A percentile compares a stretch with the other conserved stretches of the same genome.
Conservation (phyloP, 1,140 invertebrate genomes). For the Drosophila micromelanica region DNA sequence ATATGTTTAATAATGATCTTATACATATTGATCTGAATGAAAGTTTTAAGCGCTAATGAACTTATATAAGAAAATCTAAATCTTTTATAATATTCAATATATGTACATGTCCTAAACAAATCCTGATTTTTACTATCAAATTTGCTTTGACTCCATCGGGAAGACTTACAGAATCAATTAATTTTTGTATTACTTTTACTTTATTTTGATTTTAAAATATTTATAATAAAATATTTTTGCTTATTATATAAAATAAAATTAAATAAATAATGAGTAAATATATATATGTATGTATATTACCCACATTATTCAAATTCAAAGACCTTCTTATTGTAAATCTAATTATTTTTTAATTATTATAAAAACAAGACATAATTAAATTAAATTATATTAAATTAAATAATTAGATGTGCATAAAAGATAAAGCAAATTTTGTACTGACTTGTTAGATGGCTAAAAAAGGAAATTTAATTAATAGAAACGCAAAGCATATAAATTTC, state of each 20-base stretch:
- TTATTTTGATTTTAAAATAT: too few species aligned
- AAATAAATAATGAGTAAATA: background rate
- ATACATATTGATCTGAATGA: slow-evolving; percentile 13
- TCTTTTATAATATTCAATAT: background rate
- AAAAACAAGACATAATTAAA: slow-evolving; percentile 1
- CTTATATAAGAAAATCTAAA: background rate
- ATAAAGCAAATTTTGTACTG: slow-evolving; percentile 55
- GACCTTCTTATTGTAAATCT: background rate
- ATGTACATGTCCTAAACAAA: too few species aligned
- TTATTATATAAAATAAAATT: background rate
- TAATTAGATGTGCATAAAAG: slow-evolving; percentile 33
- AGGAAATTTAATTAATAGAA: slow-evolving; percentile 21
- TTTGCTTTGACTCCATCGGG: too few species aligned
- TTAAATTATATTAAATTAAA: slow-evolving; percentile 1
- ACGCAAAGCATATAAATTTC: slow-evolving; percentile 38
- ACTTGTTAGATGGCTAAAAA: slow-evolving; percentile 48
- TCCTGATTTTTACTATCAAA: too few species aligned
- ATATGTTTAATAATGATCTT: slow-evolving; percentile 7
- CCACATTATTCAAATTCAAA: background rate
- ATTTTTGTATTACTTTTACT: too few species aligned
- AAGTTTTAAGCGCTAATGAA: slow-evolving; percentile 9
- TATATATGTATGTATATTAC: too few species aligned
- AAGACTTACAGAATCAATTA: too few species aligned
- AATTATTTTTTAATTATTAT: slow-evolving; percentile 12
- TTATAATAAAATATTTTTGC: too few species aligned